Conservation (phyloP, 2,797 vertebrate genomes). For the Delichon dasypus region DNA sequence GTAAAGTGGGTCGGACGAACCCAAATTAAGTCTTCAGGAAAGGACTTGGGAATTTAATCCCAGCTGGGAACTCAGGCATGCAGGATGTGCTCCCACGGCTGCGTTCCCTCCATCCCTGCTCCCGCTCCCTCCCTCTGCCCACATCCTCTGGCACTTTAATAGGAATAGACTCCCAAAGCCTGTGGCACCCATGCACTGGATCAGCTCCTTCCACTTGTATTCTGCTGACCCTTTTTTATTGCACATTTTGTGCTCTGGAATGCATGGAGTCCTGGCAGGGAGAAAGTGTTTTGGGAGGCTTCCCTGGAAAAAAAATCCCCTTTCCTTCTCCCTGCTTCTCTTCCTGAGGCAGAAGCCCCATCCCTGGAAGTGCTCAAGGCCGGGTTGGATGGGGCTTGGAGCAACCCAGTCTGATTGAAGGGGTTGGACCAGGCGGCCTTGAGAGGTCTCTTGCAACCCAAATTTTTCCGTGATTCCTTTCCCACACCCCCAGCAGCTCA, state of each 20-base stretch:
- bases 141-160: not conserved
- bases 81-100: not conserved
- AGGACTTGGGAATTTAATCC: conserved; percentile 17
- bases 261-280: not conserved
- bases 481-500: fast-evolving
- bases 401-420: not conserved
- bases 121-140: not conserved
- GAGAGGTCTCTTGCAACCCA: not conserved
- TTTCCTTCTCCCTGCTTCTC: not conserved
- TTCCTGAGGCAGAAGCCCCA: not conserved
- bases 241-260: not conserved
- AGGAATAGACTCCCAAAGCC: conserved; percentile 2
- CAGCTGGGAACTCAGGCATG: not conserved
- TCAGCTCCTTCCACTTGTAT: not conserved
- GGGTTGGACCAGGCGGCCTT: not conserved
- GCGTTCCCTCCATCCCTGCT: not conserved
- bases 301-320: not conserved
- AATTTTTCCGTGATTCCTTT: not conserved
- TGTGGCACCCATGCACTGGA: not conserved
- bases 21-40: conserved; percentile 40
- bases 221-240: not conserved
- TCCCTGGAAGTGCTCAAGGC: not conserved
- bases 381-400: not conserved
- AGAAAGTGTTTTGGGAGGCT: not conserved
- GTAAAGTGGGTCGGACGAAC: not conserved